Base-by-base conservation (phyloP, 2,113 vertebrate species). In the Sinocyclocheilus grahami region DNA sequence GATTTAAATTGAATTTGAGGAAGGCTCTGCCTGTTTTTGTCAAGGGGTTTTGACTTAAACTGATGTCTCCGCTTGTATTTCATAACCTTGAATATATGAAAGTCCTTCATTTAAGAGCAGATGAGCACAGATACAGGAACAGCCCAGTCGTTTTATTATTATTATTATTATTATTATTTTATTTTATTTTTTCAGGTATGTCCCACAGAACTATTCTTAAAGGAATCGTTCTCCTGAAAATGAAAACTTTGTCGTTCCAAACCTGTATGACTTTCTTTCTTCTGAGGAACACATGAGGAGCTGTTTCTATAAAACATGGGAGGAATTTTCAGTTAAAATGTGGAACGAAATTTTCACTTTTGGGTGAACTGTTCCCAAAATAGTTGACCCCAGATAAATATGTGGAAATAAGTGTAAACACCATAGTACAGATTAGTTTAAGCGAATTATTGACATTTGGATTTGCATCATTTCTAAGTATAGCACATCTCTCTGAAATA, bases 1-100 rank as follows among this genome's bases (percentile, higher is more conserved):
- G 65, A 37, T 82, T 71, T 51, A 82, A 69, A 82, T 71, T 82
- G 24, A 82, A 82, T 69, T 53, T 71, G 81, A 55, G 65, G 65
- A 83, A 67, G 24, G 24, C 24, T 46, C 22, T 81, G 78, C 22
- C 7, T 83, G 81, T 83, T 71, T 83, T 83, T 71, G 46, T 71
- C 42, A n/a, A 83, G 24, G 27, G 42, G 24, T 53, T 82, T 78
- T 3, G 51, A 55, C 9, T 53, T 78, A 42, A 78, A 58, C 8
- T 55, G 76, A 78, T 55, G 76, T 58, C 18, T 78, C 76, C 22
- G 51, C 48, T 78, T 30, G 51, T 30, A 33, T 78, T 33, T 33
- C 27, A 78, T 75, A 75, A 75, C 72, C 72, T 75, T 75, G 42
- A 48, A 24, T 48, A 48, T 75, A 48, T 48, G 42, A 75, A 78